phyloP scores from a whole-genome alignment of 2,888 invertebrate genomes.

The Cephus nigrinus region DNA sequence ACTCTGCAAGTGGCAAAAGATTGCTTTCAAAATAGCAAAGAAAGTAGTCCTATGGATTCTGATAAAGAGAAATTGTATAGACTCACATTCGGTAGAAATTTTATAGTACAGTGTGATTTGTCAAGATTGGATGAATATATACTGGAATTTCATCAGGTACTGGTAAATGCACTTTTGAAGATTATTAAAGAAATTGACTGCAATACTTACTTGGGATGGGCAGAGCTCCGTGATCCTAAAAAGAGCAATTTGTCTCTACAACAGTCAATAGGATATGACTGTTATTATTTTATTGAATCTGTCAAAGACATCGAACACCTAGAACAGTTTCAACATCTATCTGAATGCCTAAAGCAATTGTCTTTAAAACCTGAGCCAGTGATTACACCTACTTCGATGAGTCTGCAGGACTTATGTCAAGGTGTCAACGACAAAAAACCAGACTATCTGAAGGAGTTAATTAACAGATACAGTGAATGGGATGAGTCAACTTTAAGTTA shows the following conservation, averaged over 20 bases:
- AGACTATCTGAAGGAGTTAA: slow-evolving; percentile 41
- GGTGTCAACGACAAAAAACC: slow-evolving; percentile 34
- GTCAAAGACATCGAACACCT: slow-evolving; percentile 32
- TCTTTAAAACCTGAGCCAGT: slow-evolving; percentile 42
- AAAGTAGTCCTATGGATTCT: background rate
- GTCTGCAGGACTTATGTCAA: slow-evolving; percentile 41
- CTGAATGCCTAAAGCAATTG: slow-evolving; percentile 47
- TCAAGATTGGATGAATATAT: slow-evolving; percentile 16
- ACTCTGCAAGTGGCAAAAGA: slow-evolving; percentile 36
- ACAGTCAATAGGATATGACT: slow-evolving; percentile 51
- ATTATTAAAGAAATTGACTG: slow-evolving; percentile 51
- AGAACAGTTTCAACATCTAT: slow-evolving; percentile 37
- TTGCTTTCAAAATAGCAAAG: slow-evolving; percentile 33
- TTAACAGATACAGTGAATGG: slow-evolving; percentile 50
- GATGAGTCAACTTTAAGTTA: slow-evolving; percentile 37
- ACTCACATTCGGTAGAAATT: slow-evolving; percentile 47
- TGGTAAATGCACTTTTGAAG: slow-evolving; percentile 42
- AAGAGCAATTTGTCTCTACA: slow-evolving; percentile 48
- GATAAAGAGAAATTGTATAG: slow-evolving; percentile 41
- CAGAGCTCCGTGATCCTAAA: slow-evolving; percentile 46
- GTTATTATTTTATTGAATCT: slow-evolving; percentile 44
- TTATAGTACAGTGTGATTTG: slow-evolving; percentile 28
- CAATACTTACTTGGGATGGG: slow-evolving; percentile 54
- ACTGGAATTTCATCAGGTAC: slow-evolving; percentile 35
- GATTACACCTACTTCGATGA: slow-evolving; percentile 21